Conservation (phyloP, 2,113 vertebrate species). For the Esox niger region DNA sequence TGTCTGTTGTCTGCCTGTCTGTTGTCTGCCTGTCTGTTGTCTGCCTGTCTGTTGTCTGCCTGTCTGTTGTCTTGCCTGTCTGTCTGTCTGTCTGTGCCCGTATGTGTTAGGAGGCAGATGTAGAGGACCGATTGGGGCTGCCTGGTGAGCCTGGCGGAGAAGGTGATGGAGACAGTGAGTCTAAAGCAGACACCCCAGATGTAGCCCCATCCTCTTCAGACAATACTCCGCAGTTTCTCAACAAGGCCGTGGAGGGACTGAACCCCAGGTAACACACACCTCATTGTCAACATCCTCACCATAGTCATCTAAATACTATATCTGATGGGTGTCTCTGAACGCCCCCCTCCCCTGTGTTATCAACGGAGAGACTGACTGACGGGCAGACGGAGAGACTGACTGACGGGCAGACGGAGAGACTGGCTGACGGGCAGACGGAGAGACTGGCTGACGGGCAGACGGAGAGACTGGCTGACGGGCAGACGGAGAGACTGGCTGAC, state of each 20-base stretch:
- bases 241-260: slow-evolving; percentile 86
- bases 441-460: no score
- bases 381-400: no score
- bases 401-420: no score
- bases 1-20: no score
- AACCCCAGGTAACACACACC: background rate
- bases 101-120: slow-evolving; percentile 80
- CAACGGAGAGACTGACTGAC: no score
- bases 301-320: background rate
- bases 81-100: background rate
- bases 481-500: no score
- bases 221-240: slow-evolving; percentile 93
- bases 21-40: no score
- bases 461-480: no score
- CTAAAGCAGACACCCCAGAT: slow-evolving; percentile 75
- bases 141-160: slow-evolving; percentile 67
- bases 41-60: no score
- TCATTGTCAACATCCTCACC: no score
- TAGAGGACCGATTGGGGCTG: slow-evolving; percentile 77
- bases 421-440: no score
- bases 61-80: no score
- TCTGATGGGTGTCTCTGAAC: background rate
- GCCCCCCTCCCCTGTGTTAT: background rate
- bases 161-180: slow-evolving; percentile 76
- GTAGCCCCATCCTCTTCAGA: slow-evolving; percentile 74